phyloP scores from a whole-genome alignment of 1,140 invertebrate genomes.

The Teleogryllus occipitalis region DNA sequence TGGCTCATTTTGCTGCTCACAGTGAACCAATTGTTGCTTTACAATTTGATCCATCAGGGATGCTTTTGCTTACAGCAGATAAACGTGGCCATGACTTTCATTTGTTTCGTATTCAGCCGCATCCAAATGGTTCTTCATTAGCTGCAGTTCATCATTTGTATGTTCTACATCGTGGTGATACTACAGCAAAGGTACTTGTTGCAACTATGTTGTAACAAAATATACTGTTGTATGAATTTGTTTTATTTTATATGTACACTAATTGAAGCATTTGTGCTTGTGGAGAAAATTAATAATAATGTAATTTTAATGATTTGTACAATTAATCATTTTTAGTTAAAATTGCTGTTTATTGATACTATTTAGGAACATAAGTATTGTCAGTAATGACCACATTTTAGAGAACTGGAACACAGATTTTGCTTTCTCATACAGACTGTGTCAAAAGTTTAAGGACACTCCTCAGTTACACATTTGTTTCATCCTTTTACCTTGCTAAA shows the following conservation, averaged over 20 bases:
- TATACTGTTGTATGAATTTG: neutral
- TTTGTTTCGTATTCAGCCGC: constrained; percentile 88
- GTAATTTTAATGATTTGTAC: neutral
- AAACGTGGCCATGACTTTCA: constrained; percentile 93
- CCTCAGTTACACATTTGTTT: no score
- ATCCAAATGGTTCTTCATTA: constrained; percentile 77
- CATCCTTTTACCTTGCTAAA: no score
- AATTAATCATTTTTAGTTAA: no score
- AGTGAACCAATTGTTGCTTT: constrained; percentile 83
- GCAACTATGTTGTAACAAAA: constrained; percentile 30
- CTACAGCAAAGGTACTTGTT: constrained; percentile 59
- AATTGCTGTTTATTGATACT: no score
- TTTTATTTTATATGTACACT: neutral
- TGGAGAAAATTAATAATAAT: neutral
- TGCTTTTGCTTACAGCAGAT: constrained; percentile 86
- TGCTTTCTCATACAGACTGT: no score
- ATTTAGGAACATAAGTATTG: no score
- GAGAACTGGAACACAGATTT: no score
- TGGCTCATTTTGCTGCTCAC: constrained; percentile 93
- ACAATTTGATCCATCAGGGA: constrained; percentile 86
- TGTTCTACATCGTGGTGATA: constrained; percentile 82
- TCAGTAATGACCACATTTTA: no score
- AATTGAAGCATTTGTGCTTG: neutral
- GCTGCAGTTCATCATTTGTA: constrained; percentile 95
- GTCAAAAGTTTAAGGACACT: no score